Evolutionary conservation across 2,888 invertebrate species (phyloP).

Genomic region (Coenonympha arcania): DNA sequence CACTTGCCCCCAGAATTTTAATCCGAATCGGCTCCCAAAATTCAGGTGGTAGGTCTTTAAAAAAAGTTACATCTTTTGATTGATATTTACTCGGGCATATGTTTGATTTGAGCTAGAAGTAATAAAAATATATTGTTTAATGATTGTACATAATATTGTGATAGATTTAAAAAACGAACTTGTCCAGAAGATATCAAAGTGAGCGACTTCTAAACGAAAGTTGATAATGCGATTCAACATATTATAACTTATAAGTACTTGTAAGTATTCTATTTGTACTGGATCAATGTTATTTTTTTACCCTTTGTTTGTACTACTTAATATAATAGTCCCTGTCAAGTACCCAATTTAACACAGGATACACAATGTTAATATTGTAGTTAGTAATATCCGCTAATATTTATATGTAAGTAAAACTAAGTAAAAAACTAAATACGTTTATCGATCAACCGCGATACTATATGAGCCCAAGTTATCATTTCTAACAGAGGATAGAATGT

Average conservation of each 20-base stretch:
- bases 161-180: not conserved
- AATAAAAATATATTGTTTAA: conserved; percentile 1
- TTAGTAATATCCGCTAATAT: not conserved
- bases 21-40: not conserved
- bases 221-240: not conserved
- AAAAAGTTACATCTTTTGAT: not conserved
- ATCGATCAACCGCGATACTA: not conserved
- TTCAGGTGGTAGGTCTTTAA: not conserved
- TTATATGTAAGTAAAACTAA: not conserved
- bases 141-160: conserved; percentile 4
- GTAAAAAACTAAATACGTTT: not conserved
- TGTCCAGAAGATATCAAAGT: not conserved
- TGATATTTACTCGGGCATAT: not conserved
- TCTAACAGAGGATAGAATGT: too few relatives aligned
- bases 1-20: not conserved
- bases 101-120: not conserved
- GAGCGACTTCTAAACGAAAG: not conserved
- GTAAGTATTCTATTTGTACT: not conserved
- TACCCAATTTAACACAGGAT: conserved; percentile 10
- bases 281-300: not conserved
- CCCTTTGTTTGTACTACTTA: not conserved
- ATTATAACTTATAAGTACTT: not conserved
- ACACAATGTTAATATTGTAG: not conserved
- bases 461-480: conserved; percentile 11
- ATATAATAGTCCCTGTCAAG: not conserved